Evolutionary conservation across 2,888 invertebrate genomes (phyloP), one percentile per base, ranked within the genome.

Genomic region (Watsonalla binaria): DNA sequence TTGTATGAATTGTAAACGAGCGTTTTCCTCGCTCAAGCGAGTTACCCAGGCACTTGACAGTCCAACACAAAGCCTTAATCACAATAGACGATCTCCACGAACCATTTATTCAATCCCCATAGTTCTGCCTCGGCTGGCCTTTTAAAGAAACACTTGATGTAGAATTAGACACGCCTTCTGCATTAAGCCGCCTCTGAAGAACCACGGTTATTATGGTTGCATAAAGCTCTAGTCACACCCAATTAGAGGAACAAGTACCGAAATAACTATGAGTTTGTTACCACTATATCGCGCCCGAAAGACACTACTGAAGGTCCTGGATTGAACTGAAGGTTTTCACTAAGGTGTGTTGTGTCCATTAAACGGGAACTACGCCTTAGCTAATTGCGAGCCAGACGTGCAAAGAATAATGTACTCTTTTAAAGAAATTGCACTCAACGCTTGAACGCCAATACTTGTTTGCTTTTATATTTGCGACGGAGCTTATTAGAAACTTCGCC

Each of bases 301-400:
- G 37, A 37, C 37, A 37, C 2, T 4, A 24, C 24, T 24, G 24
- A 24, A 24, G 24, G 24, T 24, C 24, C 24, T 2, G 24, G 24
- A 24, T 24, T 1, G n/a, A n/a, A n/a, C n/a, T n/a, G n/a, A n/a
- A n/a, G n/a, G n/a, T n/a, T 24, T 24, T 24, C 42, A 11, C 42
- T 11, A 8, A 42, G 42, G 42, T 42, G 42, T 42, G 42, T 42
- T 42, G 42, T 11, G 5, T 9, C 5, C 11, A 11, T 42, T 42
- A 42, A 42, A 11, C 42, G 42, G 11, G 11, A 42, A 56, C 42
- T 42, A 42, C 70, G 71, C 65, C 72, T 62, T 59, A 66, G 74
- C 77, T 82, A 83, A 82, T 83, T 82, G 80, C 75, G 68, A 68
- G 62, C 66, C 69, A 71, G 76, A 80, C 80, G 80, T 80, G 80